Conservation (phyloP, 2,797 vertebrate genomes). For the Nyctalus aviator region DNA sequence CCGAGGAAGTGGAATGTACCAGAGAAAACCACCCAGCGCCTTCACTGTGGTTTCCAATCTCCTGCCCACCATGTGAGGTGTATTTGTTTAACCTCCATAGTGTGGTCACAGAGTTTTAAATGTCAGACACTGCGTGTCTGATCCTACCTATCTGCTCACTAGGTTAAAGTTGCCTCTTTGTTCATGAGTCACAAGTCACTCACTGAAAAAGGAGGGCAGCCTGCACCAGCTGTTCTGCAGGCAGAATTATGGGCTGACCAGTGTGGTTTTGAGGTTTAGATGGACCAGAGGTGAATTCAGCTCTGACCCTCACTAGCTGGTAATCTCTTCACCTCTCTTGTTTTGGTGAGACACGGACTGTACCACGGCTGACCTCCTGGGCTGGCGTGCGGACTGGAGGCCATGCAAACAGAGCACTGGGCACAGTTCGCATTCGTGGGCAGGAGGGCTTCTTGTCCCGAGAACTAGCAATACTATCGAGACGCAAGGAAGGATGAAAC, state of each 20-base stretch:
- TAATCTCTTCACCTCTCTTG: no score
- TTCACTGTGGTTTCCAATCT: not conserved
- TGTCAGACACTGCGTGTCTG: not conserved
- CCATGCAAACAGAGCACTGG: not conserved
- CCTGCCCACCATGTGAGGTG: not conserved
- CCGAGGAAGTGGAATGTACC: not conserved
- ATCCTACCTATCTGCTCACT: not conserved
- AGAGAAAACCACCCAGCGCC: not conserved
- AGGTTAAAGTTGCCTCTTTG: not conserved
- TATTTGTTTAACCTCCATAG: not conserved
- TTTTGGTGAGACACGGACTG: not conserved
- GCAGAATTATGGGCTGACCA: not conserved
- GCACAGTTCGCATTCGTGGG: not conserved
- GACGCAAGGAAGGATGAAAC: not conserved
- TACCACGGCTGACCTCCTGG: rapidly evolving
- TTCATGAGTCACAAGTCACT: not conserved
- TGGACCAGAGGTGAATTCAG: not conserved
- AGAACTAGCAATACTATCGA: not conserved
- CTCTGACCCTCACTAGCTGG: not conserved
- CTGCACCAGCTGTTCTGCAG: not conserved
- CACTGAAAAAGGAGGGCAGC: not conserved
- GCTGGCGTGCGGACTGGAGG: not conserved
- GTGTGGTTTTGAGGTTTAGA: not conserved
- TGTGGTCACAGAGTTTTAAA: not conserved
- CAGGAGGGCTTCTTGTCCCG: not conserved